phyloP scores from a whole-genome alignment of 2,797 vertebrate genomes.

The Tadarida brasiliensis region DNA sequence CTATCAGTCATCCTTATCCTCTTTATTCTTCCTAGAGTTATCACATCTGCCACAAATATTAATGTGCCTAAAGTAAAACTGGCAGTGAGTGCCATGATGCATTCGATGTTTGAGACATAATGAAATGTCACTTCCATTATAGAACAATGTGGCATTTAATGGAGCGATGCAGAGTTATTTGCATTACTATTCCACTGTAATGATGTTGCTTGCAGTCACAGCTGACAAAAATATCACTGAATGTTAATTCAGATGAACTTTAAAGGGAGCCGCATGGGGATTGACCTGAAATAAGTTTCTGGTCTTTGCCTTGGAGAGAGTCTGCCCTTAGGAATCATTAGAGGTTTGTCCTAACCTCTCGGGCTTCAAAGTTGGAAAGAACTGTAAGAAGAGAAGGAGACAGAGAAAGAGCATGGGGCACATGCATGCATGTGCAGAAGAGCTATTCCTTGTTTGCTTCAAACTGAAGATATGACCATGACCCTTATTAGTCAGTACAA shows the following conservation, averaged over 20 bases:
- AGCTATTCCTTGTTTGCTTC: not conserved
- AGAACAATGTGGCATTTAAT: constrained; percentile 87
- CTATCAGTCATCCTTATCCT: constrained; percentile 38
- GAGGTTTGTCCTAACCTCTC: constrained; percentile 65
- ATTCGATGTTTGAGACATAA: constrained; percentile 84
- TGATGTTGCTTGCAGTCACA: constrained; percentile 83
- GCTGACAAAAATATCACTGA: constrained; percentile 84
- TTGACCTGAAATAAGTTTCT: constrained; percentile 83
- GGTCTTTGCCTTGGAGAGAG: constrained; percentile 79
- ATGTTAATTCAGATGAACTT: constrained; percentile 88
- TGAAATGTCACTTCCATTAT: constrained; percentile 87
- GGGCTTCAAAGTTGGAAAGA: constrained; percentile 61
- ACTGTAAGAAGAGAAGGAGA: not conserved
- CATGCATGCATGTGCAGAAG: not conserved
- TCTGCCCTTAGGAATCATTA: constrained; percentile 72
- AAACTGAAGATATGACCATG: not conserved
- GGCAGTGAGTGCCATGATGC: constrained; percentile 65
- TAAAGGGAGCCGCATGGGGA: constrained; percentile 82
- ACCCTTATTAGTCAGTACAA: not conserved
- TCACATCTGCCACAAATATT: constrained; percentile 71
- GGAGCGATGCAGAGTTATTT: constrained; percentile 84
- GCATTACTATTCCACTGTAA: constrained; percentile 81
- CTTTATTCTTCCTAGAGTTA: constrained; percentile 47
- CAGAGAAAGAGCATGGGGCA: not conserved
- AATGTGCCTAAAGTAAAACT: constrained; percentile 75